Conservation (phyloP, 2,888 invertebrate genomes). For the Calliopum simillimum region DNA sequence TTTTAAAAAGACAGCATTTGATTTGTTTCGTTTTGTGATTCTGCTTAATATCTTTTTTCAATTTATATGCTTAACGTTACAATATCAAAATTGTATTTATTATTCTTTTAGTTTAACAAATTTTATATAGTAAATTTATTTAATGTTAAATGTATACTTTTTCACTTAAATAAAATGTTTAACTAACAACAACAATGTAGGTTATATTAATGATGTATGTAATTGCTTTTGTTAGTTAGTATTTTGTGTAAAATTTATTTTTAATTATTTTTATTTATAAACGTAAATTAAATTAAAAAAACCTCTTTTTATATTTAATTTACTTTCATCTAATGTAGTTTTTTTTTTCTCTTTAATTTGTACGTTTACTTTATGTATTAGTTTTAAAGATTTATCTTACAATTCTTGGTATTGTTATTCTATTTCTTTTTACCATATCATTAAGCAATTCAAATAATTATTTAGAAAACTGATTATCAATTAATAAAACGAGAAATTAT, state of each 20-base stretch:
- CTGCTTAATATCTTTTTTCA: slow-evolving; percentile 16
- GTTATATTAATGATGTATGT: neutral
- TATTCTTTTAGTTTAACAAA: too few relatives aligned
- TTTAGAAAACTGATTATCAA: slow-evolving; percentile 13
- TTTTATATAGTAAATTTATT: too few relatives aligned
- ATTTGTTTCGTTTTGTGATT: too few relatives aligned
- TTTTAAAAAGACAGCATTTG: too few relatives aligned
- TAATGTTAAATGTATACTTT: neutral
- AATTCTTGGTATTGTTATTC: slow-evolving; percentile 4
- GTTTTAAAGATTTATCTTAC: neutral
- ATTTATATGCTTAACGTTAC: slow-evolving; percentile 41
- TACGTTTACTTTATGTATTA: neutral
- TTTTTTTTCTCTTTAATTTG: neutral
- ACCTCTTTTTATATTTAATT: neutral
- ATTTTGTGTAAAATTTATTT: too few relatives aligned
- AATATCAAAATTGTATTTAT: too few relatives aligned
- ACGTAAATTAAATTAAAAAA: neutral
- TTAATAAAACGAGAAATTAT: slow-evolving; percentile 26
- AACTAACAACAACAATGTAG: slow-evolving; percentile 13
- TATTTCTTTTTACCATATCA: slow-evolving; percentile 8
- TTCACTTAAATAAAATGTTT: slow-evolving; percentile 21
- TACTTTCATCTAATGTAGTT: neutral
- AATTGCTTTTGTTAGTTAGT: too few relatives aligned
- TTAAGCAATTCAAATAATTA: slow-evolving; percentile 1
- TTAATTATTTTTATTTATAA: too few relatives aligned